Conservation (phyloP, 2,888 invertebrate species). For the Drosophila sordidula region DNA sequence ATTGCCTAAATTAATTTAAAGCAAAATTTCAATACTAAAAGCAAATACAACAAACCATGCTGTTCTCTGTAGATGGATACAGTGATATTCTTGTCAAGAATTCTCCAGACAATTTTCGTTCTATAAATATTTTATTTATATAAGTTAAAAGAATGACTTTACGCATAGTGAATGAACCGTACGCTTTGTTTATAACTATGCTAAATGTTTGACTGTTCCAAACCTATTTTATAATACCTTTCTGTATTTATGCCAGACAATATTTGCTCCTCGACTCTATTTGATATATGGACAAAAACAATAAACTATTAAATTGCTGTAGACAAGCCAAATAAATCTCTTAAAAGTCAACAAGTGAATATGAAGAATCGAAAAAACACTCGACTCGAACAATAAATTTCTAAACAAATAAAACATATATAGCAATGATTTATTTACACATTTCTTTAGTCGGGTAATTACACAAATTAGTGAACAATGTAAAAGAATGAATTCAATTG, state of each 20-base stretch:
- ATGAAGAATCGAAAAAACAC: constrained; percentile 5
- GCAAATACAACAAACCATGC: neutral
- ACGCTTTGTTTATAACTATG: too few species aligned
- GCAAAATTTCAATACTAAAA: neutral
- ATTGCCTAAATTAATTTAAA: neutral
- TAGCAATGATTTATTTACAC: constrained; percentile 38
- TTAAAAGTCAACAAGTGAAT: neutral
- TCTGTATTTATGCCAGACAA: too few species aligned
- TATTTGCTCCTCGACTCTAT: too few species aligned
- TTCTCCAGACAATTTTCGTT: too few species aligned
- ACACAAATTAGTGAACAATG: constrained; percentile 39
- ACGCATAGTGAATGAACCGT: too few species aligned
- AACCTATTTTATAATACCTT: too few species aligned
- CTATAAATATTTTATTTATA: too few species aligned
- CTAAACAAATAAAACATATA: constrained; percentile 17
- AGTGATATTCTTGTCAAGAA: too few species aligned
- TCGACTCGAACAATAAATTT: constrained; percentile 1
- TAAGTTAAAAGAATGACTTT: too few species aligned
- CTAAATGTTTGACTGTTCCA: too few species aligned
- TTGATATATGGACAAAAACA: constrained; percentile 1
- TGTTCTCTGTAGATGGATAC: too few species aligned
- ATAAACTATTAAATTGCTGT: neutral
- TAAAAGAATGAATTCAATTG: constrained; percentile 28
- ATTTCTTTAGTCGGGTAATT: constrained; percentile 32
- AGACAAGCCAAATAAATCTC: constrained; percentile 11